These are phyloP conservation scores for Allygus modestus DNA, from an alignment of 2,888 invertebrate genomes.

Conservation along the genomic window DNA sequence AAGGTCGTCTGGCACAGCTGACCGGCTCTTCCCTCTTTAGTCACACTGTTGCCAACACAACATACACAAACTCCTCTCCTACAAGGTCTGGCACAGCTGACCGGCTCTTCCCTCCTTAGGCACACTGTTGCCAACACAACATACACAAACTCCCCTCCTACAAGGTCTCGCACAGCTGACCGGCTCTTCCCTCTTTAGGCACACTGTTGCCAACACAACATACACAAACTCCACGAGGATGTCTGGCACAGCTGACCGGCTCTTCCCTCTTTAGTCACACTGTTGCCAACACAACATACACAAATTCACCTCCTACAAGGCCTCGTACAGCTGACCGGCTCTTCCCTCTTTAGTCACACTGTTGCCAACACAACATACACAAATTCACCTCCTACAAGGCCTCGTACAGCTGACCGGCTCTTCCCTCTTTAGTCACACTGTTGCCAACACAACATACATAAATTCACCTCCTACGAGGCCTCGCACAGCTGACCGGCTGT, in stretches of 20 bases:
- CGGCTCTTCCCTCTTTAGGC: background rate
- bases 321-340: background rate
- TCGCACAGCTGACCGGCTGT: no score
- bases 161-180: no score
- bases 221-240: no score
- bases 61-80: background rate
- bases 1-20: slow-evolving; percentile 39
- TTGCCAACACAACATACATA: background rate
- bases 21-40: background rate
- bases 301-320: no score
- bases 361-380: background rate
- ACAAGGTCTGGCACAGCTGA: no score
- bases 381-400: no score
- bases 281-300: background rate
- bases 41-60: background rate
- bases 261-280: background rate
- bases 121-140: background rate
- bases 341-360: background rate
- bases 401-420: background rate
- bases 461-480: no score
- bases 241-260: slow-evolving; percentile 1
- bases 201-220: background rate
- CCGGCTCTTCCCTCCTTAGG: background rate
- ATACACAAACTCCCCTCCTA: no score
- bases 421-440: background rate